Conservation (phyloP, 1,140 invertebrate species). For the Papilio helenus region DNA sequence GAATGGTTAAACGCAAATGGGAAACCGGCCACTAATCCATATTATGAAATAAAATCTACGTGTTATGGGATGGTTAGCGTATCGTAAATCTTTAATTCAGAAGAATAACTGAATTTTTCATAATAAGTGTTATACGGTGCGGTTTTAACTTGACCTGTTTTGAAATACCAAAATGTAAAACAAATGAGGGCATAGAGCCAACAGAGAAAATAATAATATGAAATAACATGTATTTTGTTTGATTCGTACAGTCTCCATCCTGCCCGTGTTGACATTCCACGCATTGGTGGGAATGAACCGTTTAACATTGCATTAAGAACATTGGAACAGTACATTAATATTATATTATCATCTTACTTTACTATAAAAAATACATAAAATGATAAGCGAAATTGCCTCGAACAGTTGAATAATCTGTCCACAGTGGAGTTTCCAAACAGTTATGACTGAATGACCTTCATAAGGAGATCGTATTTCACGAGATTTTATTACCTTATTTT, state of each 20-base stretch:
- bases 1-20: too few relatives aligned
- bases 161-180: too few relatives aligned
- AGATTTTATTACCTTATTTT: neutral
- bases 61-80: too few relatives aligned
- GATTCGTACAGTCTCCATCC: neutral
- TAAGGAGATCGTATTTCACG: neutral
- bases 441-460: neutral
- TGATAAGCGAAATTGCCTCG: neutral
- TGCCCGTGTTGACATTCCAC: neutral
- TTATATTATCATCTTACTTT: neutral
- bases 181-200: too few relatives aligned
- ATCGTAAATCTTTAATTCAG: too few relatives aligned
- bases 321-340: neutral
- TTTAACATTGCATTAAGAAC: neutral
- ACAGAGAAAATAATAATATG: neutral
- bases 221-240: slow-evolving; percentile 1
- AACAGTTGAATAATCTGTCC: neutral
- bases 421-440: neutral
- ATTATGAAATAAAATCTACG: too few relatives aligned
- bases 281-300: neutral
- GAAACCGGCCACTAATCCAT: too few relatives aligned
- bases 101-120: too few relatives aligned
- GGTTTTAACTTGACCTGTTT: too few relatives aligned
- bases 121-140: too few relatives aligned
- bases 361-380: neutral